A percentile compares a stretch with the other conserved stretches of the same genome.
Evolutionary conservation across 2,113 vertebrate species (phyloP).

Genomic region (Lophius piscatorius): DNA sequence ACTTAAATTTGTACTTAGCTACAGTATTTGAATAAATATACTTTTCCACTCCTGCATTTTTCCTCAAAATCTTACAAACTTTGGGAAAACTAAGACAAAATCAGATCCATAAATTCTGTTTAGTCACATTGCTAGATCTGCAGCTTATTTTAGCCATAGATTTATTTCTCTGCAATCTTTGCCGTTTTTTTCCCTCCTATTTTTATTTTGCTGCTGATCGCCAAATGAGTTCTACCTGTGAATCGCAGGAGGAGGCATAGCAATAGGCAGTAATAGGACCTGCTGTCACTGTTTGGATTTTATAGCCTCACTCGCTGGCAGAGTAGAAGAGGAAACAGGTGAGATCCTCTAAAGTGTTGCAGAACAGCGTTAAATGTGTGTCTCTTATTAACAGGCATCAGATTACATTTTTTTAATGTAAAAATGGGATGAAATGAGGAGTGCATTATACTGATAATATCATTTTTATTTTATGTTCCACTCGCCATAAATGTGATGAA

Average conservation of each 20-base stretch:
- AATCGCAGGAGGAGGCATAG: conserved; percentile 73
- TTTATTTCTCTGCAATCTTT: conserved; percentile 12
- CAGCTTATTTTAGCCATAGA: conserved; percentile 32
- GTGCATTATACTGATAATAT: neutral
- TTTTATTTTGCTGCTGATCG: conserved; percentile 25
- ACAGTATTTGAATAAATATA: neutral
- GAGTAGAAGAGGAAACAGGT: conserved; percentile 83
- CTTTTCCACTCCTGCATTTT: neutral
- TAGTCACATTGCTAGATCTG: neutral
- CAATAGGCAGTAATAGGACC: conserved; percentile 83
- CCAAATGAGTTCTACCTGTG: conserved; percentile 36
- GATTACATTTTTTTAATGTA: neutral
- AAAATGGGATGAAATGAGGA: neutral
- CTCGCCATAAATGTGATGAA: neutral
- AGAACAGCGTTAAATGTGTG: no score
- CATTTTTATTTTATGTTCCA: neutral
- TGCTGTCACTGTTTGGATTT: conserved; percentile 80
- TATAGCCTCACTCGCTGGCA: conserved; percentile 82
- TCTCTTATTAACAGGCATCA: neutral
- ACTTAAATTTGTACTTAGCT: neutral
- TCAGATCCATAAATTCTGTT: conserved; percentile 11
- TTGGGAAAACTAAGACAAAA: conserved; percentile 21
- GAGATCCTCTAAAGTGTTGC: conserved; percentile 49
- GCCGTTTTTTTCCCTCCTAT: conserved; percentile 9
- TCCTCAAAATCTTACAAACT: conserved; percentile 1